Percentiles rank a stretch among this genome's conserved stretches.
phyloP scores from a whole-genome alignment of 2,888 invertebrate genomes.

The Malacosoma neustria region DNA sequence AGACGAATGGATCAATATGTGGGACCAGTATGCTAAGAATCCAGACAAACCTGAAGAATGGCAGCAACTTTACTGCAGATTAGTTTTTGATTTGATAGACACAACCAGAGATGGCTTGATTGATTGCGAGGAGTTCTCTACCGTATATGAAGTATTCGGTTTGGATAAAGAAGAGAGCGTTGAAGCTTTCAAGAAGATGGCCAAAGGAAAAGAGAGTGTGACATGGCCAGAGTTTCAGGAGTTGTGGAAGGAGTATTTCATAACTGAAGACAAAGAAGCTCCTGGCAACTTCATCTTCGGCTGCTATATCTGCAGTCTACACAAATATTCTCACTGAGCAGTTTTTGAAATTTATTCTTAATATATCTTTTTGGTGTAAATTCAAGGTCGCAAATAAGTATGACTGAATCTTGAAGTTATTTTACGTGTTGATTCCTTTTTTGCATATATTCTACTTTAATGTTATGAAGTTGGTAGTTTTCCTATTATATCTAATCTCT shows the following conservation, averaged over 20 bases:
- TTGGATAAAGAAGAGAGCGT: slow-evolving; percentile 82
- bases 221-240: slow-evolving; percentile 84
- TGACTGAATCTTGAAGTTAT: too few species aligned
- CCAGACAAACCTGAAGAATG: slow-evolving; percentile 84
- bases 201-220: slow-evolving; percentile 82
- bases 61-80: slow-evolving; percentile 89
- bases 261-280: slow-evolving; percentile 83
- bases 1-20: slow-evolving; percentile 92
- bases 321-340: slow-evolving; percentile 20
- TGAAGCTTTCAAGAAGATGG: slow-evolving; percentile 86
- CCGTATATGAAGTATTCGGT: slow-evolving; percentile 87
- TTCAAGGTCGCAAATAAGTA: too few species aligned
- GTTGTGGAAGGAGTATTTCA: slow-evolving; percentile 90
- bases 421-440: too few species aligned
- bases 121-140: slow-evolving; percentile 87
- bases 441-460: too few species aligned
- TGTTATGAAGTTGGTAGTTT: too few species aligned
- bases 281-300: slow-evolving; percentile 89
- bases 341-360: too few species aligned
- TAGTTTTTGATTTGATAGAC: slow-evolving; percentile 91
- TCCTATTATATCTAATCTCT: too few species aligned
- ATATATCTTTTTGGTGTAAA: too few species aligned
- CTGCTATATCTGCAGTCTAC: slow-evolving; percentile 25
- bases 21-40: slow-evolving; percentile 86
- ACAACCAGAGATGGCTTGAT: slow-evolving; percentile 85